phyloP scores from a whole-genome alignment of 2,888 invertebrate genomes.

The Ariolimax columbianus region DNA sequence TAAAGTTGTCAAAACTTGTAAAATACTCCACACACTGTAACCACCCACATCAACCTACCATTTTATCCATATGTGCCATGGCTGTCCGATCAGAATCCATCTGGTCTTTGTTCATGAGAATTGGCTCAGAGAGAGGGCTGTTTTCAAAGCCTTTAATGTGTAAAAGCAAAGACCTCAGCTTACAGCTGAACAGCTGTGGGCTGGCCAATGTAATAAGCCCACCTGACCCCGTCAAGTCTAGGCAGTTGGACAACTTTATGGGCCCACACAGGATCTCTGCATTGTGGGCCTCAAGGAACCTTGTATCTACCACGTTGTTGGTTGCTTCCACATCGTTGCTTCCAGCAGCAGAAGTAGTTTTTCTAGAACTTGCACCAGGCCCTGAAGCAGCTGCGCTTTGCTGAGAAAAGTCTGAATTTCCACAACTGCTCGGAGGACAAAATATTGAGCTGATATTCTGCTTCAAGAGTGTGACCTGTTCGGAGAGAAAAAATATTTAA shows the following conservation, averaged over 20 bases:
- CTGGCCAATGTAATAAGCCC: constrained; percentile 92
- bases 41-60: not conserved
- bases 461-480: constrained; percentile 85
- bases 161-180: constrained; percentile 75
- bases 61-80: constrained; percentile 36
- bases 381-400: not conserved
- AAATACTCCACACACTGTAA: not conserved
- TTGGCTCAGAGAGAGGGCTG: constrained; percentile 42
- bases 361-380: not conserved
- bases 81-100: constrained; percentile 27
- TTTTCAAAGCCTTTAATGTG: constrained; percentile 74
- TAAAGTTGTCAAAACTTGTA: not conserved
- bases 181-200: constrained; percentile 81
- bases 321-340: not conserved
- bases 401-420: constrained; percentile 11
- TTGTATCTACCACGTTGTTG: constrained; percentile 77
- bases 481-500: constrained; percentile 34
- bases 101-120: constrained; percentile 43
- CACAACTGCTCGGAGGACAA: constrained; percentile 36
- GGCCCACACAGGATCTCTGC: constrained; percentile 95
- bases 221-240: constrained; percentile 90
- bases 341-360: not conserved
- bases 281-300: constrained; percentile 91
- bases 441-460: constrained; percentile 84
- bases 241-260: constrained; percentile 87